These are phyloP conservation scores for Rhincodon typus DNA, from an alignment of 2,797 vertebrate genomes.

Conservation along the genomic window DNA sequence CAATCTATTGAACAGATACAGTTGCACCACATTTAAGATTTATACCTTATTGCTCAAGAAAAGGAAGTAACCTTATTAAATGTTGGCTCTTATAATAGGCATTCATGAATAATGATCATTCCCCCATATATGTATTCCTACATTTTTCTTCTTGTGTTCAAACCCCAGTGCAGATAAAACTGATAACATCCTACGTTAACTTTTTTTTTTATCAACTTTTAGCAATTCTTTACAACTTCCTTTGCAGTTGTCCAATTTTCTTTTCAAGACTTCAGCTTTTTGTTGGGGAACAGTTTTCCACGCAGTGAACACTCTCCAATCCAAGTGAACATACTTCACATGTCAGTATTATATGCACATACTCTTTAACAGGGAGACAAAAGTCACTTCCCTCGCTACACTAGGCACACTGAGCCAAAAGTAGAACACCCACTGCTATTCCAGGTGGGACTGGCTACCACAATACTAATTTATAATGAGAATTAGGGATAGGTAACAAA, in stretches of 20 bases:
- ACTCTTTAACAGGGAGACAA: not conserved
- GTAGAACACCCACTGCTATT: not conserved
- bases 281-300: not conserved
- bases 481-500: not conserved
- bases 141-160: not conserved
- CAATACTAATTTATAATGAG: not conserved
- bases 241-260: not conserved
- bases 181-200: not conserved
- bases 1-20: conserved; percentile 28
- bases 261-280: not conserved
- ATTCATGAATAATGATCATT: not conserved
- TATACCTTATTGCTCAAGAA: conserved; percentile 22
- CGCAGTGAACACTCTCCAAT: not conserved
- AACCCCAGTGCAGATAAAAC: conserved; percentile 2
- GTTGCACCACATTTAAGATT: conserved; percentile 30
- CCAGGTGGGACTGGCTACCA: not conserved
- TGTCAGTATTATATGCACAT: not conserved
- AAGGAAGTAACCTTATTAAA: conserved; percentile 16
- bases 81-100: not conserved
- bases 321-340: not conserved
- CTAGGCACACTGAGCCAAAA: not conserved
- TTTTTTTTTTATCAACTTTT: conserved; percentile 21
- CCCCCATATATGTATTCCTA: not conserved
- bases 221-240: not conserved
- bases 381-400: not conserved